Conservation (phyloP, 2,888 invertebrate genomes). For the Leucophenga montana region DNA sequence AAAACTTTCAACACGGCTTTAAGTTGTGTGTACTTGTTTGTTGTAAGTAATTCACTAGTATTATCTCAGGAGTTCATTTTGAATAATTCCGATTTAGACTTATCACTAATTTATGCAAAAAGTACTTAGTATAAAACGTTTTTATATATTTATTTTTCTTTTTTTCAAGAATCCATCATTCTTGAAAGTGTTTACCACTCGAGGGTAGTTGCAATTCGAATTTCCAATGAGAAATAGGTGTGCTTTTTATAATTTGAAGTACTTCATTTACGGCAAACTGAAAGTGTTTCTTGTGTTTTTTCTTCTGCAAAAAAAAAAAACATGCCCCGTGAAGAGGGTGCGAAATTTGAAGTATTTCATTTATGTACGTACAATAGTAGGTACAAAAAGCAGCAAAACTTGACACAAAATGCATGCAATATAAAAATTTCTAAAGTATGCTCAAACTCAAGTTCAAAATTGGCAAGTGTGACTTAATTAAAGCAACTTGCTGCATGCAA, state of each 20-base stretch:
- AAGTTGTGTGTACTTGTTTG: too few species aligned
- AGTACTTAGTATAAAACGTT: too few species aligned
- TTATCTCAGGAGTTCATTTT: too few species aligned
- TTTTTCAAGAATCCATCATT: background rate
- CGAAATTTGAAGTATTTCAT: constrained; percentile 13
- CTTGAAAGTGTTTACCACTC: background rate
- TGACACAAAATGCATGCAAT: constrained; percentile 23
- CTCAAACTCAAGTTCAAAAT: constrained; percentile 17
- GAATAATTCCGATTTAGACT: too few species aligned
- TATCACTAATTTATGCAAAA: too few species aligned
- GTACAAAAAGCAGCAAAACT: constrained; percentile 11
- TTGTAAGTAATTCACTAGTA: too few species aligned
- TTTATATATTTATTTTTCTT: background rate
- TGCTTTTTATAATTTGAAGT: background rate
- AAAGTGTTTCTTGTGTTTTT: background rate
- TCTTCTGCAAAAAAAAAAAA: too few species aligned
- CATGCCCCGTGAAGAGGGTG: constrained; percentile 13
- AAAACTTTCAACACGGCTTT: too few species aligned
- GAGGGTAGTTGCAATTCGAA: background rate
- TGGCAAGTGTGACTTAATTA: constrained; percentile 32
- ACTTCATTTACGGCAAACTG: background rate
- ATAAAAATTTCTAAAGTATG: constrained; percentile 7
- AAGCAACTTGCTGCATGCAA: background rate
- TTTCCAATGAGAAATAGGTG: background rate
- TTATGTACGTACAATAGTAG: too few species aligned